Percentiles rank a stretch among this genome's conserved stretches.
Evolutionary conservation across 2,113 vertebrate species (phyloP).

Genomic region (Sisor rabdophorus): DNA sequence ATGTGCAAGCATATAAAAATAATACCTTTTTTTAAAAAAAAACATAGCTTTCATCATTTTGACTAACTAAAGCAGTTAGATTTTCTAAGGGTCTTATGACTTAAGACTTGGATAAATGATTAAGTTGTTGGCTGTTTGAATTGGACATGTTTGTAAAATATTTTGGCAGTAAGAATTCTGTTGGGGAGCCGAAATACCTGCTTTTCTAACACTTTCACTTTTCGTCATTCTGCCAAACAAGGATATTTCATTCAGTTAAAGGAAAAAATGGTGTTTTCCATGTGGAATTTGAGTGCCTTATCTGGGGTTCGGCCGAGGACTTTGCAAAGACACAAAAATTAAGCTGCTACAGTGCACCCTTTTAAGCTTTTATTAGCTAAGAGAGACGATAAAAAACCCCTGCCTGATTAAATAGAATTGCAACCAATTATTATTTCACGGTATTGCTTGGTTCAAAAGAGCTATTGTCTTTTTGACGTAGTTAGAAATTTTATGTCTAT

Average conservation of each 20-base stretch:
- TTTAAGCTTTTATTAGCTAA: conserved; percentile 28
- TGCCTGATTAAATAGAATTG: conserved; percentile 19
- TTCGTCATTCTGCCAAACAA: conserved; percentile 9
- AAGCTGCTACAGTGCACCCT: not conserved
- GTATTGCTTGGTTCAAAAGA: conserved; percentile 15
- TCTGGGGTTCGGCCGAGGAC: conserved; percentile 22
- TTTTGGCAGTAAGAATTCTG: too few species aligned
- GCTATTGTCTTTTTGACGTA: conserved; percentile 18
- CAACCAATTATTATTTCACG: not conserved
- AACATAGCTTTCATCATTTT: not conserved
- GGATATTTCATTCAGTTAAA: conserved; percentile 33
- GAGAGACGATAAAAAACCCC: conserved; percentile 20
- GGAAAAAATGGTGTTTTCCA: conserved; percentile 6
- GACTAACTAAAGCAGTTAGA: not conserved
- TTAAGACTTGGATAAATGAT: not conserved
- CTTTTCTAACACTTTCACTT: too few species aligned
- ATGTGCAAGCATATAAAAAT: not conserved
- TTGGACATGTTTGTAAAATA: too few species aligned
- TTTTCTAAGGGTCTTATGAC: not conserved
- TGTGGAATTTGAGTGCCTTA: conserved; percentile 21
- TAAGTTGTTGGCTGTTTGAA: too few species aligned
- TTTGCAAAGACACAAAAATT: conserved; percentile 35
- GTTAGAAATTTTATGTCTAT: conserved; percentile 18
- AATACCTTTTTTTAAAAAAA: not conserved
- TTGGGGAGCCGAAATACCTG: too few species aligned